Conservation (phyloP, 2,113 vertebrate genomes). For the Cisticola juncidis region DNA sequence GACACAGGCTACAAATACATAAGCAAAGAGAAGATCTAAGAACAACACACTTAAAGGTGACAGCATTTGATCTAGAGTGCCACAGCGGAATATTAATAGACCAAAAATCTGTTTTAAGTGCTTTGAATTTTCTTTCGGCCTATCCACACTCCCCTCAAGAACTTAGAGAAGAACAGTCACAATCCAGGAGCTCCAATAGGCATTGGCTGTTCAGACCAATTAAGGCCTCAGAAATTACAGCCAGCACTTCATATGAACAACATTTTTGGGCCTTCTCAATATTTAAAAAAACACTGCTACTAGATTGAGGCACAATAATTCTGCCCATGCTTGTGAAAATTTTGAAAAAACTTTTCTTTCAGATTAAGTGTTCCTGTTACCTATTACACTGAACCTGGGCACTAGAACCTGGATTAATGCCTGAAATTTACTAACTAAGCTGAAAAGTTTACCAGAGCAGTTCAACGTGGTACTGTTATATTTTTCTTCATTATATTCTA, state of each 20-base stretch:
- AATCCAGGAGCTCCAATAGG: not conserved
- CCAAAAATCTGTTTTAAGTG: not conserved
- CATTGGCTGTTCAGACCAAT: not conserved
- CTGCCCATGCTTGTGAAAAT: not conserved
- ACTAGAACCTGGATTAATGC: not conserved
- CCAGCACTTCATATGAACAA: not conserved
- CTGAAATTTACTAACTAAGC: not conserved
- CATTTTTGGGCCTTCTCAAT: not conserved
- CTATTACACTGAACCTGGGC: not conserved
- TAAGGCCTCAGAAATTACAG: not conserved
- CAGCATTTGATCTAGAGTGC: not conserved
- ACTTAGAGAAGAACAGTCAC: not conserved
- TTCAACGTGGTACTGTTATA: not conserved
- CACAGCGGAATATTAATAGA: not conserved
- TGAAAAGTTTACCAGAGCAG: not conserved
- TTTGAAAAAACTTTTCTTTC: not conserved
- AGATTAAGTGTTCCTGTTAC: not conserved
- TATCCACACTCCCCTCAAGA: not conserved
- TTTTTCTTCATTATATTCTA: not conserved
- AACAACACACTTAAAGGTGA: not conserved
- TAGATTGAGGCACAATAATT: not conserved
- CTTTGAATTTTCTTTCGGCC: not conserved
- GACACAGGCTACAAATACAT: rapidly evolving
- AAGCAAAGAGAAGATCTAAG: not conserved
- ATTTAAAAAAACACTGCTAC: not conserved